These are phyloP conservation scores for Gymnogyps californianus DNA, from an alignment of 2,113 vertebrate genomes.

Conservation along the genomic window DNA sequence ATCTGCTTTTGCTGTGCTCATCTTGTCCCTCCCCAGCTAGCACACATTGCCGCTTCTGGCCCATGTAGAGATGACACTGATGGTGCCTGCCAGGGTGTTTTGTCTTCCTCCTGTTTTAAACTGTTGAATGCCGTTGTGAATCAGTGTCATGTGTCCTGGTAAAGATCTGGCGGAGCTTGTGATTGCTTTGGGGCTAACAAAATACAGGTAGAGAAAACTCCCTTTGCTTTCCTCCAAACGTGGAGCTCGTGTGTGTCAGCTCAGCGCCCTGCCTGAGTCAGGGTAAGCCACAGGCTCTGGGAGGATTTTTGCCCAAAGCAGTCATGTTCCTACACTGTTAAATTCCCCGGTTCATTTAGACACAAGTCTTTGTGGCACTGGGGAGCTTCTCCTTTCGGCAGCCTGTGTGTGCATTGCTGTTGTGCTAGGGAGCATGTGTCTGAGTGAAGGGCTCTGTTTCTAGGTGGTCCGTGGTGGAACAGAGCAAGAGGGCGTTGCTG, in stretches of 20 bases:
- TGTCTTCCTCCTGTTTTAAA: not conserved
- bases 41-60: not conserved
- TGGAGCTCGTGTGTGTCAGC: not conserved
- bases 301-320: not conserved
- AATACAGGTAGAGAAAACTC: not conserved
- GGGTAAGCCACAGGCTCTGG: not conserved
- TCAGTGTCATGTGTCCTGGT: not conserved
- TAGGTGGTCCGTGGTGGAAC: accelerated
- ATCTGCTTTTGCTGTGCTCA: not conserved
- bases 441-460: not conserved
- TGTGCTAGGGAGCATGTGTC: accelerated
- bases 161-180: not conserved
- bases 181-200: not conserved
- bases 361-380: accelerated
- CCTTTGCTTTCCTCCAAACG: not conserved
- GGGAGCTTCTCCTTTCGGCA: not conserved
- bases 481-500: not conserved
- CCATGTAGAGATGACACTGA: not conserved
- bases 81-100: not conserved
- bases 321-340: not conserved
- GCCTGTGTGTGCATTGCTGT: not conserved
- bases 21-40: not conserved
- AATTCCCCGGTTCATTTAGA: not conserved
- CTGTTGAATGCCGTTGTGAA: not conserved
- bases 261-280: not conserved